A percentile compares a stretch with the other conserved stretches of the same genome.
Conservation (phyloP, 2,888 invertebrate genomes). For the Amphipoea lucens region DNA sequence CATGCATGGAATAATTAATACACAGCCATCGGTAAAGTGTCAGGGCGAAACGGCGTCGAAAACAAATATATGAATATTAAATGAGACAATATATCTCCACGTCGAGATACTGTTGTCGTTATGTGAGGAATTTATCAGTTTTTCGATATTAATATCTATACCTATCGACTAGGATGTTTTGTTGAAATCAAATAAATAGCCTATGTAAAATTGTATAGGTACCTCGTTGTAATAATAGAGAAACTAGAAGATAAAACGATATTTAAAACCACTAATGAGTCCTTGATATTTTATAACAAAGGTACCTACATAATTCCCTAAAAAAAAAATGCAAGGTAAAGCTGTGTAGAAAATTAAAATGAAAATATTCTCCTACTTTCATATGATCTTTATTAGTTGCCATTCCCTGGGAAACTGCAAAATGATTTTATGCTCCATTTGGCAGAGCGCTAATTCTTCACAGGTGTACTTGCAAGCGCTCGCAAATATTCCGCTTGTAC, state of each 20-base stretch:
- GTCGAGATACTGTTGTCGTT: slow-evolving; percentile 72
- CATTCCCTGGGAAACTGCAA: neutral
- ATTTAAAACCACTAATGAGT: neutral
- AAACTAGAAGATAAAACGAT: neutral
- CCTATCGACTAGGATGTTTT: slow-evolving; percentile 15
- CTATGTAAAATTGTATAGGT: neutral
- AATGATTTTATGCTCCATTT: slow-evolving; percentile 33
- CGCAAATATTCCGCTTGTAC: slow-evolving; percentile 36
- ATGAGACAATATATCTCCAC: slow-evolving; percentile 78
- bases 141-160: slow-evolving; percentile 22
- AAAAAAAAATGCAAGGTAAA: neutral
- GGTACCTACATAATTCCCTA: neutral
- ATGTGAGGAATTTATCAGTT: slow-evolving; percentile 60
- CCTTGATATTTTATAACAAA: neutral
- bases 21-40: slow-evolving; percentile 82
- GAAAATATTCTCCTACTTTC: slow-evolving; percentile 1
- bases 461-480: slow-evolving; percentile 10
- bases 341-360: slow-evolving; percentile 1
- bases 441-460: slow-evolving; percentile 17
- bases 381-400: slow-evolving; percentile 7
- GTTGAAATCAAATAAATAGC: neutral
- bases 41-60: slow-evolving; percentile 79
- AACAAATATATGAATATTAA: slow-evolving; percentile 88
- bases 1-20: slow-evolving; percentile 84
- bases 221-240: neutral